Base-by-base conservation (phyloP, 2,888 invertebrate species). In the Dynastes hyllus region DNA sequence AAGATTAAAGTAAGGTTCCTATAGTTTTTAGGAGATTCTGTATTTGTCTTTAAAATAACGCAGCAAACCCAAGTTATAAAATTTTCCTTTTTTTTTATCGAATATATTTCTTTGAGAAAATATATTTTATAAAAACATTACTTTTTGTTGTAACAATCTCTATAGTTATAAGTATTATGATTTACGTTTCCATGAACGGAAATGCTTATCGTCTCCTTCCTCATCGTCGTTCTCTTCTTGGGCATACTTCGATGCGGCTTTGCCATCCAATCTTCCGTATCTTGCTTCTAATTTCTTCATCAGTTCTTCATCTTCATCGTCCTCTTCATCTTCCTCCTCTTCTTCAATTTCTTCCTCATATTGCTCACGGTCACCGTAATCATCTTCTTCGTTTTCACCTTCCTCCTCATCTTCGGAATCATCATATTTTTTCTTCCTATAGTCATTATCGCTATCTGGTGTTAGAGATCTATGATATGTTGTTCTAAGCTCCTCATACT, bases 131-230 rank as follows among this genome's bases (percentile, higher is more conserved):
- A 51, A n/a, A 22, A 51, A 51, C 29, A 70, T 50, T 9, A 16
- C 16, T 55, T 55, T 55, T 55, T 32, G n/a, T 55, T 55, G 4
- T 55, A 55, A 16, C n/a, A 55, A 55, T 55, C 16, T 55, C n/a
- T 71, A 78, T 51, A 22, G 61, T 29, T 27, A 13, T 55, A 32
- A 53, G 8, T 71, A 32, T 53, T 71, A 71, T 37, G 53, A 32
- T 32, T 89, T 90, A 89, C 89, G 88, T 88, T 89, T 89, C 88
- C 88, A 88, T 80, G 85, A 86, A 73, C 94, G 94, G 87, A 95
- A 95, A 90, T 94, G 61, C 27, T 76, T 78, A 37, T 82, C 82
- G n/a, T 79, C 80, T 51, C 80, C 80, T 77, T 91, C 91, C 80
- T 91, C 91, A 1, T 91, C 91, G 71, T 89, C 90, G 75, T 89